Conservation (phyloP, 2,888 invertebrate genomes). For the Troides aeacus region DNA sequence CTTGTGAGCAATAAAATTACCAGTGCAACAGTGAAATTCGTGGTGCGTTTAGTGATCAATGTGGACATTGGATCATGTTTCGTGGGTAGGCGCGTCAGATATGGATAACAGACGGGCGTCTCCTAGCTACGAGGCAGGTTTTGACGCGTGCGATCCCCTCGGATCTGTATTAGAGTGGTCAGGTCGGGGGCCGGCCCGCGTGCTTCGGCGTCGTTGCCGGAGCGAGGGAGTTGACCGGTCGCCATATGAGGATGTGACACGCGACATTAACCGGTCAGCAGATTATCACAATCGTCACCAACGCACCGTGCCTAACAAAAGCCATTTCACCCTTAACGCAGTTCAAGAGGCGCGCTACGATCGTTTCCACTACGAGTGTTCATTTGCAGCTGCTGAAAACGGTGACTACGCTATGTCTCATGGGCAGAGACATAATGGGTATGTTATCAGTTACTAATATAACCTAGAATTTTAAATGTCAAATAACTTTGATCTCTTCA, state of each 20-base stretch:
- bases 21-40: slow-evolving; percentile 67
- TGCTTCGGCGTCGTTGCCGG: slow-evolving; percentile 73
- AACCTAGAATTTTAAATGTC: slow-evolving; percentile 32
- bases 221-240: slow-evolving; percentile 75
- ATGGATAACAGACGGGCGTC: slow-evolving; percentile 73
- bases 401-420: slow-evolving; percentile 72
- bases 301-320: slow-evolving; percentile 60
- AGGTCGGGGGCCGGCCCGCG: slow-evolving; percentile 63
- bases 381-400: slow-evolving; percentile 64
- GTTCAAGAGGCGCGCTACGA: slow-evolving; percentile 47
- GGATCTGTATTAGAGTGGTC: slow-evolving; percentile 68
- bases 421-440: slow-evolving; percentile 59
- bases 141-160: slow-evolving; percentile 71
- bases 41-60: slow-evolving; percentile 54
- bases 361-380: slow-evolving; percentile 64
- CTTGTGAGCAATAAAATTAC: slow-evolving; percentile 63
- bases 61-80: slow-evolving; percentile 71
- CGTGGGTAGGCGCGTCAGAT: slow-evolving; percentile 62
- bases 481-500: slow-evolving; percentile 10
- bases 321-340: slow-evolving; percentile 65
- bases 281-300: slow-evolving; percentile 54
- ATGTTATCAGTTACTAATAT: slow-evolving; percentile 39
- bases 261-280: slow-evolving; percentile 56
- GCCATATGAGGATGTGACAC: slow-evolving; percentile 71
- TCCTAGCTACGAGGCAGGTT: slow-evolving; percentile 72